Evolutionary conservation across 1,140 invertebrate genomes (phyloP).

Genomic region (Aphelinus certus): DNA sequence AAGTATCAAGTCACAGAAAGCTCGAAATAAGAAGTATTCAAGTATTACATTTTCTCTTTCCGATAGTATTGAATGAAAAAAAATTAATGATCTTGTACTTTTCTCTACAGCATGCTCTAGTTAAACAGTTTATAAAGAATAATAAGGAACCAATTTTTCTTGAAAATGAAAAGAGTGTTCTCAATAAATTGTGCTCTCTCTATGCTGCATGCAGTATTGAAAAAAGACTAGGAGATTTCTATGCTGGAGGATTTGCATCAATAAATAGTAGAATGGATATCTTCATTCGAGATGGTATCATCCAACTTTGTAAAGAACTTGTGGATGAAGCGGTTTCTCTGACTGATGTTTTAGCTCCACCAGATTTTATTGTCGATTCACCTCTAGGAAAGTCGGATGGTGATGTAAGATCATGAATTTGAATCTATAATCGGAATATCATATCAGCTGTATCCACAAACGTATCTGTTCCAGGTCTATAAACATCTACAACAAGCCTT

Average conservation of each 20-base stretch:
- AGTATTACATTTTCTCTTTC: too few species aligned
- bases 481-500: slow-evolving; percentile 82
- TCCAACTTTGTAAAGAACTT: slow-evolving; percentile 76
- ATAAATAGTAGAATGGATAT: slow-evolving; percentile 60
- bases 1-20: too few species aligned
- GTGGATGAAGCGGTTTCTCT: slow-evolving; percentile 81
- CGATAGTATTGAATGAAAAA: slow-evolving; percentile 13
- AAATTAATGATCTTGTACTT: neutral
- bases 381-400: slow-evolving; percentile 85
- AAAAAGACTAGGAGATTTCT: slow-evolving; percentile 79
- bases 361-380: slow-evolving; percentile 89
- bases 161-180: slow-evolving; percentile 65
- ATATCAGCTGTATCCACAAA: neutral
- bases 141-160: slow-evolving; percentile 63
- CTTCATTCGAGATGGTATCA: slow-evolving; percentile 71
- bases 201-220: slow-evolving; percentile 80
- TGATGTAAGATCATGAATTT: slow-evolving; percentile 68
- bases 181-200: slow-evolving; percentile 74
- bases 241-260: slow-evolving; percentile 75
- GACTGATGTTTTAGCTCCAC: slow-evolving; percentile 86
- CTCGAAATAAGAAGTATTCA: too few species aligned
- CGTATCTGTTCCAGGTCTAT: slow-evolving; percentile 73
- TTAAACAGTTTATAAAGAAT: slow-evolving; percentile 70
- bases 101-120: slow-evolving; percentile 68
- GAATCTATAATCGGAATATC: neutral